Conservation (phyloP, 2,797 vertebrate genomes). For the Pseudochromis fuscus region DNA sequence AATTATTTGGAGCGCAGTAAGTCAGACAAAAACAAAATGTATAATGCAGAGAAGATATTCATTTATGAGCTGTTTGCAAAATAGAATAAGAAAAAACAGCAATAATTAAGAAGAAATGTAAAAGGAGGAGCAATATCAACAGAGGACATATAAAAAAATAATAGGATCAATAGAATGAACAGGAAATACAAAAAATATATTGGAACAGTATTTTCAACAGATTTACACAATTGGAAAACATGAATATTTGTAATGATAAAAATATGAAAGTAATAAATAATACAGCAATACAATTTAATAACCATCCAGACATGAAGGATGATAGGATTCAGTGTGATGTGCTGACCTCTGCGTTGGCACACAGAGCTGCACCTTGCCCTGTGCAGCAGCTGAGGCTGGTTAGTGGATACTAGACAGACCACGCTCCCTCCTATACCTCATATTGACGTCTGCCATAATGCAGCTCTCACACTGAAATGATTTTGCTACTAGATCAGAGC, state of each 20-base stretch:
- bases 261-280: conserved; percentile 2
- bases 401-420: conserved; percentile 20
- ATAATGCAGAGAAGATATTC: no score
- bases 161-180: no score
- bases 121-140: no score
- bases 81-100: no score
- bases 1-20: no score
- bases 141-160: no score
- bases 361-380: neutral
- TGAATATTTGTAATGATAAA: neutral
- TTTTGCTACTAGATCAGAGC: conserved; percentile 50
- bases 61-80: no score
- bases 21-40: no score
- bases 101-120: no score
- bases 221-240: neutral
- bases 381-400: conserved; percentile 23
- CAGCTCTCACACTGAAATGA: conserved; percentile 33
- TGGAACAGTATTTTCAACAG: neutral
- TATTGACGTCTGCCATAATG: conserved; percentile 63
- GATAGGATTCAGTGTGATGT: neutral
- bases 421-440: conserved; percentile 29
- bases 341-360: conserved; percentile 7
- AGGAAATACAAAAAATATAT: neutral
- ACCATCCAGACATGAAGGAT: neutral
- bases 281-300: neutral